Percentiles rank a stretch among this genome's conserved stretches.
Conservation (phyloP, 2,113 vertebrate genomes). For the Microtus ochrogaster region DNA sequence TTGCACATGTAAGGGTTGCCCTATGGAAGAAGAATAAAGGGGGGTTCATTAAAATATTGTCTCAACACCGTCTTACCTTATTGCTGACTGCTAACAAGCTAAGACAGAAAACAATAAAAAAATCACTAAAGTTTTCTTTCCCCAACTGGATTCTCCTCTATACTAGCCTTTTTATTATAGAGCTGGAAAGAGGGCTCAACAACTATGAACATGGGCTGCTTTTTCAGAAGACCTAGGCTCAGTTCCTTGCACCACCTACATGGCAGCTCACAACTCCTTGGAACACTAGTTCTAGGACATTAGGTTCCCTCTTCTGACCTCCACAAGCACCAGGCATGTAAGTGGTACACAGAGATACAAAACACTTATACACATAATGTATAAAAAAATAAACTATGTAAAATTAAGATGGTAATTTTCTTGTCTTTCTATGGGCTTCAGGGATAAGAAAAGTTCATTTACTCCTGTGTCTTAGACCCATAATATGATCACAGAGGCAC, state of each 20-base stretch:
- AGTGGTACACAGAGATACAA: neutral
- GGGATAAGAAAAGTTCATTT: conserved; percentile 69
- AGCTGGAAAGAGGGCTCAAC: no score
- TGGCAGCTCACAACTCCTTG: neutral
- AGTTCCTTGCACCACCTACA: neutral
- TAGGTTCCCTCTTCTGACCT: neutral
- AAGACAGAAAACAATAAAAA: neutral
- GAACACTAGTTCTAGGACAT: neutral
- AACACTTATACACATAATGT: neutral
- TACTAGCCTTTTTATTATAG: neutral
- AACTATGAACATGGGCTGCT: no score
- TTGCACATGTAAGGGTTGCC: conserved; percentile 99
- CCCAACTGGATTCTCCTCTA: conserved; percentile 38
- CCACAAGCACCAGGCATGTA: no score
- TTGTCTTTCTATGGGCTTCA: conserved; percentile 51
- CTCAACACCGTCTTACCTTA: conserved; percentile 1
- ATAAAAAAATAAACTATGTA: neutral
- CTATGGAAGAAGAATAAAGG: conserved; percentile 85
- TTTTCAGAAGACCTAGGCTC: neutral
- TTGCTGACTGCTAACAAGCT: conserved; percentile 37
- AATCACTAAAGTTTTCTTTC: conserved; percentile 52
- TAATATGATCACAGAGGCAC: conserved; percentile 48
- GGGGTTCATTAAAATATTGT: neutral
- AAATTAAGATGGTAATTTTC: conserved; percentile 15
- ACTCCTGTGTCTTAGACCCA: conserved; percentile 8